These are phyloP conservation scores for Paralichthys olivaceus DNA, from an alignment of 2,113 vertebrate species.

Conservation along the genomic window DNA sequence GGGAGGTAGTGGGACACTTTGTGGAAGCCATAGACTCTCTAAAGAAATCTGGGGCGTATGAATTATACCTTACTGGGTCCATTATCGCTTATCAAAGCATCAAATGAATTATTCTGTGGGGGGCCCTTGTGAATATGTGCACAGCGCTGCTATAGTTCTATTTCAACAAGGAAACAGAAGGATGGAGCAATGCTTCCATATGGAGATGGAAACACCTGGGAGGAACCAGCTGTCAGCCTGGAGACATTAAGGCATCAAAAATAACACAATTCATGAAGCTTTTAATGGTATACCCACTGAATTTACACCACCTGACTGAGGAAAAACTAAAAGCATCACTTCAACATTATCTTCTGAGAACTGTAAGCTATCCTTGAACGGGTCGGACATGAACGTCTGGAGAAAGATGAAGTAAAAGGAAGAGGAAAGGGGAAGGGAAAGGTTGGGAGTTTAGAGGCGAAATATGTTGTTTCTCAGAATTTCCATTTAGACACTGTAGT, in stretches of 20 bases:
- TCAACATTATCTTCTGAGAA: conserved; percentile 3
- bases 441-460: not conserved
- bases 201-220: conserved; percentile 46
- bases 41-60: conserved; percentile 57
- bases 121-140: not conserved
- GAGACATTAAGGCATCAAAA: conserved; percentile 25
- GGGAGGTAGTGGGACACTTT: conserved; percentile 56
- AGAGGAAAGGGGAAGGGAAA: not conserved
- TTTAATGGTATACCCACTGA: conserved; percentile 29
- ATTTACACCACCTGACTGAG: not conserved
- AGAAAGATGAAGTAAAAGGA: conserved; percentile 5
- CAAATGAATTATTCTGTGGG: conserved; percentile 59
- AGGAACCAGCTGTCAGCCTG: conserved; percentile 37
- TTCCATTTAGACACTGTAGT: conserved; percentile 43
- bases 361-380: conserved; percentile 1
- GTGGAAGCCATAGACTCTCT: conserved; percentile 39
- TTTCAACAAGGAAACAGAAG: conserved; percentile 35
- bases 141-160: not conserved
- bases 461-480: conserved; percentile 47
- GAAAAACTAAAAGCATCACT: conserved; percentile 1
- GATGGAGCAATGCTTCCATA: conserved; percentile 8
- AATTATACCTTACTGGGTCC: conserved; percentile 68
- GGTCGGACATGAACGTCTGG: no score
- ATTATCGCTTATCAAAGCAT: conserved; percentile 73
- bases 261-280: conserved; percentile 38